phyloP scores from a whole-genome alignment of 2,888 invertebrate species.

The Drepanosiphum platanoidis region DNA sequence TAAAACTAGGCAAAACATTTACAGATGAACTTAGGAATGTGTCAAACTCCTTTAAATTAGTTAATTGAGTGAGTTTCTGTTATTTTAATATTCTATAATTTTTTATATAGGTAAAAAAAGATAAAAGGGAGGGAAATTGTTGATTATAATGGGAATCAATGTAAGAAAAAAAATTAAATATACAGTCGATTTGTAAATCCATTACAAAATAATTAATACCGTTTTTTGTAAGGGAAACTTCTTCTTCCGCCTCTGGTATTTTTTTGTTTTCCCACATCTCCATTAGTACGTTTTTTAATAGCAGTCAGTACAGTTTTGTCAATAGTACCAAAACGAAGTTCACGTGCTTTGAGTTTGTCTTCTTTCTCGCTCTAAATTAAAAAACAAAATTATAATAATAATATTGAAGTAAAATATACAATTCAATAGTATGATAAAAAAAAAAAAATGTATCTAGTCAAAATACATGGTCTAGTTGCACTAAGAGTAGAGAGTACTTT shows the following conservation, averaged over 20 bases:
- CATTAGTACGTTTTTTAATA: conserved; percentile 56
- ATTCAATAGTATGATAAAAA: too few species aligned
- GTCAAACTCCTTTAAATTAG: conserved; percentile 43
- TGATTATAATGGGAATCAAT: conserved; percentile 39
- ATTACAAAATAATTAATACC: conserved; percentile 50
- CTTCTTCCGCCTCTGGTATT: conserved; percentile 39
- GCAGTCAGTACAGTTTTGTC: conserved; percentile 49
- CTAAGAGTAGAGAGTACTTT: too few species aligned
- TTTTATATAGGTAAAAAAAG: conserved; percentile 38
- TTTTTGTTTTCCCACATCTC: conserved; percentile 53
- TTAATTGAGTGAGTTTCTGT: neutral
- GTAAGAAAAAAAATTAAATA: conserved; percentile 27
- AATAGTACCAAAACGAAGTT: conserved; percentile 67
- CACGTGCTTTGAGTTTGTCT: conserved; percentile 67
- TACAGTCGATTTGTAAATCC: conserved; percentile 37
- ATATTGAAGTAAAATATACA: too few species aligned
- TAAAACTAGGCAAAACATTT: conserved; percentile 13
- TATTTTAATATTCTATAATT: conserved; percentile 25
- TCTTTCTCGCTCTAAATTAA: conserved; percentile 63
- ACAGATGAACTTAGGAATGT: conserved; percentile 40
- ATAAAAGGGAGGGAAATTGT: neutral
- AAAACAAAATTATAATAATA: conserved; percentile 56
- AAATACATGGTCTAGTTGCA: too few species aligned
- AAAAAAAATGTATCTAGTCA: too few species aligned
- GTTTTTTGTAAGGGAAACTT: conserved; percentile 54